Conservation (phyloP, 2,113 vertebrate species). For the rat (Rattus norvegicus) region DNA sequence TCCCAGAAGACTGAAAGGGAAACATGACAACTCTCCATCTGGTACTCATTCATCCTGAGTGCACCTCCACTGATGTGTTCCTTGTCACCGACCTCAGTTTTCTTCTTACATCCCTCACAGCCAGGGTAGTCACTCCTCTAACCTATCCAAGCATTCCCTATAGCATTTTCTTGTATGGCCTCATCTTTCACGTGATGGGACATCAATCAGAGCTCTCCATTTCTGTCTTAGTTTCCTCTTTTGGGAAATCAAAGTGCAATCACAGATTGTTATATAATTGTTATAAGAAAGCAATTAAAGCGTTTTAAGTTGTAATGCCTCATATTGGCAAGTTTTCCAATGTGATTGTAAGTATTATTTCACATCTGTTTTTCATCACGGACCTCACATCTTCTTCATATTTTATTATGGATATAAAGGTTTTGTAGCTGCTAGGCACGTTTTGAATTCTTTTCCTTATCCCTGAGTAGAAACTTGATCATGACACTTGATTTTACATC, state of each 20-base stretch:
- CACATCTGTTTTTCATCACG: background rate
- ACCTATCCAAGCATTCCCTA: background rate
- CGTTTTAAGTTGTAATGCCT: background rate
- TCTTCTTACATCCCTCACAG: background rate
- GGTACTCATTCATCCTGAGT: background rate
- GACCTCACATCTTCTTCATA: background rate
- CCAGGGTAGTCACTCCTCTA: background rate
- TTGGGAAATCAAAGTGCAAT: background rate
- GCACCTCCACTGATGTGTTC: rapidly evolving
- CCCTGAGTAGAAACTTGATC: background rate
- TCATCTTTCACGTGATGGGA: background rate
- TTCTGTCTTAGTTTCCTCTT: background rate
- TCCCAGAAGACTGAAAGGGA: background rate
- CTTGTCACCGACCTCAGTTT: background rate
- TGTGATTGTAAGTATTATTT: background rate
- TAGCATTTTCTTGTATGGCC: background rate
- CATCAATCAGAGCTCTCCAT: background rate
- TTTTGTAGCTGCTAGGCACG: background rate
- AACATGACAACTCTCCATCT: background rate
- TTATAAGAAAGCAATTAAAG: background rate
- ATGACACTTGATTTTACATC: background rate
- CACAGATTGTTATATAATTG: background rate
- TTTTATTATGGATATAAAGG: background rate
- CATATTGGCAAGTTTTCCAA: slow-evolving; percentile 11
- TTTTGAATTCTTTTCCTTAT: background rate